Evolutionary conservation across 2,797 vertebrate genomes (phyloP).

Genomic region (Galaxias olidus): DNA sequence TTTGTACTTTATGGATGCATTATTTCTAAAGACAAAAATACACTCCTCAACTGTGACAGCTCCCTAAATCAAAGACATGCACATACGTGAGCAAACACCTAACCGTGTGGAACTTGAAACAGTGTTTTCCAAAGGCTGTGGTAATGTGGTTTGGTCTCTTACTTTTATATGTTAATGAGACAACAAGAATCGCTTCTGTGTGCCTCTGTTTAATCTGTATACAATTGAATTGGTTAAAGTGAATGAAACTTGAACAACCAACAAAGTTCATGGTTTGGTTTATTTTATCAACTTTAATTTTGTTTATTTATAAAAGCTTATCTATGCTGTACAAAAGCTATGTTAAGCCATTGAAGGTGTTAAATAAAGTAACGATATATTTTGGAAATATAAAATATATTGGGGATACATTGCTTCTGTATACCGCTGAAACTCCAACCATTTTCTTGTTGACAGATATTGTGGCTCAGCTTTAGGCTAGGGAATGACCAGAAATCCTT

Average conservation of each 20-base stretch:
- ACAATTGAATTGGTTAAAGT: too few species aligned
- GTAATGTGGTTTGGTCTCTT: constrained; percentile 19
- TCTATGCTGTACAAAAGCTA: too few species aligned
- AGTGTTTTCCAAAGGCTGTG: constrained; percentile 39
- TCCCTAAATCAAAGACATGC: constrained; percentile 37
- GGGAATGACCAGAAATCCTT: constrained; percentile 30
- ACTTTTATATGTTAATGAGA: constrained; percentile 41
- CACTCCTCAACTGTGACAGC: constrained; percentile 32
- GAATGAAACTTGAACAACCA: too few species aligned
- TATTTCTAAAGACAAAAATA: constrained; percentile 55
- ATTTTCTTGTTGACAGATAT: too few species aligned
- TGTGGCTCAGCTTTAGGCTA: not conserved
- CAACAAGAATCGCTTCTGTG: not conserved
- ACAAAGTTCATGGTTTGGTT: too few species aligned
- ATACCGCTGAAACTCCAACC: constrained; percentile 7
- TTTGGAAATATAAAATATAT: too few species aligned
- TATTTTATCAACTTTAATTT: too few species aligned
- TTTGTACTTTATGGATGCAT: constrained; percentile 43
- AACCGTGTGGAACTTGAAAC: constrained; percentile 42
- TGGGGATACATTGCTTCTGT: constrained; percentile 13
- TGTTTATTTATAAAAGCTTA: too few species aligned
- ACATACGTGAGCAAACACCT: constrained; percentile 31
- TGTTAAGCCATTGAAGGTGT: too few species aligned
- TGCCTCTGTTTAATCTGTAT: not conserved
- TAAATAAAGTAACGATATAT: too few species aligned